phyloP scores from a whole-genome alignment of 2,113 vertebrate genomes.

The Setophaga petechia region DNA sequence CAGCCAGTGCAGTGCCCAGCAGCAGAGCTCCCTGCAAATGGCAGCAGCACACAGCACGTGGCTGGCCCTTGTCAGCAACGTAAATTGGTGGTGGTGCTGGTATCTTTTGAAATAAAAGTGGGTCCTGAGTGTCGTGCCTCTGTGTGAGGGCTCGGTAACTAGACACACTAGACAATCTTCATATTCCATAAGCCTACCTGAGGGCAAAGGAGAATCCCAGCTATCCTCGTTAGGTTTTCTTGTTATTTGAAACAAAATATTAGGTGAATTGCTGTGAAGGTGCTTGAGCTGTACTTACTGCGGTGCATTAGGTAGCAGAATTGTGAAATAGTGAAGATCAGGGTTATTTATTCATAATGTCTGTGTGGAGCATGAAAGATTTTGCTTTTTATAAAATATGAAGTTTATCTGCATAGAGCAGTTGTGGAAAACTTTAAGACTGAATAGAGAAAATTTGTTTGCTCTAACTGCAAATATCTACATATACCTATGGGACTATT shows the following conservation, averaged over 20 bases:
- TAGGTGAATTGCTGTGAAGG: neutral
- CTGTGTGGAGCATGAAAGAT: neutral
- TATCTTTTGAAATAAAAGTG: neutral
- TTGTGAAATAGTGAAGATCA: neutral
- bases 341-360: neutral
- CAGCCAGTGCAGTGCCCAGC: neutral
- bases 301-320: neutral
- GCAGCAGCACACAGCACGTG: rapidly evolving
- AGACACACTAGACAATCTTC: neutral
- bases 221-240: neutral
- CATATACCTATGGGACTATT: neutral
- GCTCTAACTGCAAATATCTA: neutral
- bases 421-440: neutral
- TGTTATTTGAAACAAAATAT: neutral
- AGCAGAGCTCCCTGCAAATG: neutral
- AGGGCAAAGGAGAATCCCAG: neutral
- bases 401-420: neutral
- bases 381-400: neutral
- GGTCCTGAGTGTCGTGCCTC: neutral
- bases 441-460: neutral
- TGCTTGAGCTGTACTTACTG: neutral
- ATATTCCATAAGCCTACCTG: neutral
- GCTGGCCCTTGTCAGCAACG: rapidly evolving
- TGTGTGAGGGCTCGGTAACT: neutral
- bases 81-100: neutral